Conservation (phyloP, 2,113 vertebrate genomes). For the Alces alces region DNA sequence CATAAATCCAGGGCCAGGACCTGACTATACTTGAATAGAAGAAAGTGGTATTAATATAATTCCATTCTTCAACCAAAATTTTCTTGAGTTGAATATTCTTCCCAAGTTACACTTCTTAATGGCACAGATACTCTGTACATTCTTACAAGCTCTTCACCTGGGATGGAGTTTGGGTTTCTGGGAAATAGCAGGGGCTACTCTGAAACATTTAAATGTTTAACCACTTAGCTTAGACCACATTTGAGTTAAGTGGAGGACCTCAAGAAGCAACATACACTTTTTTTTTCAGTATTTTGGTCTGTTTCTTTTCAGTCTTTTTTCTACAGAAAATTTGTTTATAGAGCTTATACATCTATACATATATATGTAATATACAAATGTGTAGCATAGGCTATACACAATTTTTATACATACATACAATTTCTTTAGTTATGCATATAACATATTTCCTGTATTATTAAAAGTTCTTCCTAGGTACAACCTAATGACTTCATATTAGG, state of each 20-base stretch:
- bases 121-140: not conserved
- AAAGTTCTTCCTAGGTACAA: not conserved
- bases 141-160: not conserved
- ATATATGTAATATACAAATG: not conserved
- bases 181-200: not conserved
- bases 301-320: not conserved
- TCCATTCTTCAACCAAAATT: not conserved
- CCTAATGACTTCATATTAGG: not conserved
- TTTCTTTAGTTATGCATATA: not conserved
- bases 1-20: not conserved
- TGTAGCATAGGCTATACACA: not conserved
- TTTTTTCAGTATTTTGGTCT: not conserved
- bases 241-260: not conserved
- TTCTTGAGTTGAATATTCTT: not conserved
- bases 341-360: not conserved
- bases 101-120: not conserved
- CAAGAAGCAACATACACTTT: not conserved
- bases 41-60: not conserved
- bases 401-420: not conserved
- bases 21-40: not conserved
- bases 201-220: not conserved
- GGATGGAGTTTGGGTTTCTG: not conserved
- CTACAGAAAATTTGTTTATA: not conserved
- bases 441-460: not conserved
- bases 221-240: not conserved